Conservation (phyloP, 2,888 invertebrate genomes). For the Eustalomyia histrio region DNA sequence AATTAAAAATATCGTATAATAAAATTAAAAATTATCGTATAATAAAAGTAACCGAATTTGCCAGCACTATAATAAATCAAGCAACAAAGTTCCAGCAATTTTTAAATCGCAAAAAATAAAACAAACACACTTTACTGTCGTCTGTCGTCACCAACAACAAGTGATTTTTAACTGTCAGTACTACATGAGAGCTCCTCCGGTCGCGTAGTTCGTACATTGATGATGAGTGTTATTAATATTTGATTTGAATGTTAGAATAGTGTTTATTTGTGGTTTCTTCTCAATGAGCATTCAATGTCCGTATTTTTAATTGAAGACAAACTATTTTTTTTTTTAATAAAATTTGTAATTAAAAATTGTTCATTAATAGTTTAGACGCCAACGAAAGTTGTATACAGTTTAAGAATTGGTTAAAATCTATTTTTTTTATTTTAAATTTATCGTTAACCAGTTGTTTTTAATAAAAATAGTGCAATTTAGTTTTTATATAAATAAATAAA, state of each 20-base stretch:
- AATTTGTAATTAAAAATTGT: slow-evolving; percentile 34
- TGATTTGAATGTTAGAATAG: slow-evolving; percentile 34
- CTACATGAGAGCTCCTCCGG: slow-evolving; percentile 41
- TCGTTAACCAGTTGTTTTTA: too few relatives aligned
- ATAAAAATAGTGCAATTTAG: neutral
- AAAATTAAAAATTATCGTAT: too few relatives aligned
- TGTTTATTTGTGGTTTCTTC: slow-evolving; percentile 14
- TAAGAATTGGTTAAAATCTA: neutral
- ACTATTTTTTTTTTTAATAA: slow-evolving; percentile 13
- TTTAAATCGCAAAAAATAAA: slow-evolving; percentile 23
- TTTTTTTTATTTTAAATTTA: neutral
- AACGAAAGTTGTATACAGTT: slow-evolving; percentile 15
- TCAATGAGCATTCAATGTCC: slow-evolving; percentile 1
- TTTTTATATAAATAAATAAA: neutral
- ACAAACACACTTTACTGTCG: slow-evolving; percentile 19
- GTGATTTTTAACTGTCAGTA: slow-evolving; percentile 46
- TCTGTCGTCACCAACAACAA: slow-evolving; percentile 38
- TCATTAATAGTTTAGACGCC: slow-evolving; percentile 31
- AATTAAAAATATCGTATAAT: too few relatives aligned
- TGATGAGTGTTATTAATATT: slow-evolving; percentile 36
- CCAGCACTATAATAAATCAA: too few relatives aligned
- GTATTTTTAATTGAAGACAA: neutral
- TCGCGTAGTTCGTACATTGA: slow-evolving; percentile 15
- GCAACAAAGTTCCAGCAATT: neutral
- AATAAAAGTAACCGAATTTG: too few relatives aligned